A percentile compares a stretch with the other conserved stretches of the same genome.
phyloP scores from a whole-genome alignment of 2,888 invertebrate species.

The Cataglyphis livida region DNA sequence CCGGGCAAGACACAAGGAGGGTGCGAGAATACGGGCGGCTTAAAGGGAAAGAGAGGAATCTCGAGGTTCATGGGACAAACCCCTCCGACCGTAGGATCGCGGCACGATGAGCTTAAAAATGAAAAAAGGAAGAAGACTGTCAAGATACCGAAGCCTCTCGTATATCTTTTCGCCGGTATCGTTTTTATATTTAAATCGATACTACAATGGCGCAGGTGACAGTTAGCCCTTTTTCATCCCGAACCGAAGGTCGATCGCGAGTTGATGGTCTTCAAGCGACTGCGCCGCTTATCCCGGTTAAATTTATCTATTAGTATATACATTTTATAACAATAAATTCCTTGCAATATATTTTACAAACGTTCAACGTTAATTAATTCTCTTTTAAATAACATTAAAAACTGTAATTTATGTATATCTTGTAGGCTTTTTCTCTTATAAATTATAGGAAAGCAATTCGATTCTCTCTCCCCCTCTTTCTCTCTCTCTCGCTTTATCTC shows the following conservation, averaged over 20 bases:
- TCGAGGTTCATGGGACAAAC: conserved; percentile 25
- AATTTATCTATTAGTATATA: conserved; percentile 22
- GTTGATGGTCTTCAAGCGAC: conserved; percentile 4
- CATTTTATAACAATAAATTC: conserved; percentile 14
- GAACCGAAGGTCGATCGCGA: conserved; percentile 20
- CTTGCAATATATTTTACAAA: not conserved
- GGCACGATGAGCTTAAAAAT: conserved; percentile 53
- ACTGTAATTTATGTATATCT: conserved; percentile 18
- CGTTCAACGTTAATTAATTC: conserved; percentile 39
- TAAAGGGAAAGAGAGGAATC: conserved; percentile 20
- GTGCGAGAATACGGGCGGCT: conserved; percentile 23
- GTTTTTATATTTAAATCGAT: conserved; percentile 71
- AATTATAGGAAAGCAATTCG: not conserved
- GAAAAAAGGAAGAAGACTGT: conserved; percentile 57
- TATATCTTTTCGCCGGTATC: conserved; percentile 58
- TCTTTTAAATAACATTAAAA: not conserved
- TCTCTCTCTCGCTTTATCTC: too few relatives aligned
- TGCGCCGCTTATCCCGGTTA: not conserved
- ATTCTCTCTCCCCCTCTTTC: not conserved
- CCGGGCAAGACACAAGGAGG: conserved; percentile 2
- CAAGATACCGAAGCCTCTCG: conserved; percentile 62
- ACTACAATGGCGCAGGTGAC: conserved; percentile 38
- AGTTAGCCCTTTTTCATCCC: conserved; percentile 45
- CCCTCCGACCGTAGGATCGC: not conserved
- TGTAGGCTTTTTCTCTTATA: conserved; percentile 19